phyloP scores from a whole-genome alignment of 2,888 invertebrate species.

The Metellina segmentata region DNA sequence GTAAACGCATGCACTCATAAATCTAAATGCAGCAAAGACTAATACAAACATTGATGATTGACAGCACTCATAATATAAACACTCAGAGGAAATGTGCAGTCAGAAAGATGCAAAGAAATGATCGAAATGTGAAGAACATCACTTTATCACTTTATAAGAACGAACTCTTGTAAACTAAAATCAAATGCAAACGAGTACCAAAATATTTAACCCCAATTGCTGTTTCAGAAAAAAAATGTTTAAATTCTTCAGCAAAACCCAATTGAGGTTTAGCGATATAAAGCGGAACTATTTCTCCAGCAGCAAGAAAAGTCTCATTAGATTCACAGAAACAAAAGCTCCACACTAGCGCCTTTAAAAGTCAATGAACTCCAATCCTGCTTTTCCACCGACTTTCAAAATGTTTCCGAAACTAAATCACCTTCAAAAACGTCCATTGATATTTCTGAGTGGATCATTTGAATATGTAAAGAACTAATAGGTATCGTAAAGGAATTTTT shows the following conservation, averaged over 20 bases:
- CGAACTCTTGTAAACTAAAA: neutral
- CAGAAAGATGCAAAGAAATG: no score
- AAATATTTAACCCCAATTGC: neutral
- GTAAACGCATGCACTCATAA: no score
- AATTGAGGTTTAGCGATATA: neutral
- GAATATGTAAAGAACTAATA: neutral
- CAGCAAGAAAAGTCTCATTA: neutral
- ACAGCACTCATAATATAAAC: no score
- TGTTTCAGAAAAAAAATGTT: neutral
- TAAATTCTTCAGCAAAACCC: neutral
- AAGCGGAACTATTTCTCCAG: neutral
- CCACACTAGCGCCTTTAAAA: neutral
- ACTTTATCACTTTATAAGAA: no score
- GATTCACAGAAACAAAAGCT: neutral
- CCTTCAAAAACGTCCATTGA: neutral
- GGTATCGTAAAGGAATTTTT: neutral
- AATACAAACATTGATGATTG: no score
- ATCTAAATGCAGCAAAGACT: no score
- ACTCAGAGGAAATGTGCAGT: no score
- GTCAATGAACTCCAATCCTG: neutral
- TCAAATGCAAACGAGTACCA: neutral
- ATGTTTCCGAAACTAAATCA: neutral
- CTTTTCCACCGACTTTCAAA: neutral
- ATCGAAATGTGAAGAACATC: no score
- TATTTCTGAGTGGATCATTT: neutral